These are phyloP conservation scores for Pseudomyrmex gracilis DNA, from an alignment of 1,140 invertebrate genomes.

Conservation along the genomic window DNA sequence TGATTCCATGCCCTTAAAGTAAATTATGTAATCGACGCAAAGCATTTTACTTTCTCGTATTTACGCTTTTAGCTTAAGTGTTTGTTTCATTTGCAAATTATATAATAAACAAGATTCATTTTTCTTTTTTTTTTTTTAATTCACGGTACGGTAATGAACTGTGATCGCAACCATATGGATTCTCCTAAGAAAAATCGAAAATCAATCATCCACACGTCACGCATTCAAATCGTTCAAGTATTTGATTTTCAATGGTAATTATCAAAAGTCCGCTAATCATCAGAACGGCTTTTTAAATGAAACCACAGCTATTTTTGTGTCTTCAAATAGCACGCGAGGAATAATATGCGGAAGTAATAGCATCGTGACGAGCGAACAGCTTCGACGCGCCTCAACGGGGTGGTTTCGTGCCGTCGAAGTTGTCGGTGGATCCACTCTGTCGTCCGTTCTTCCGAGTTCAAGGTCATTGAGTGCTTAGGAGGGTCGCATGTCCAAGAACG, in stretches of 20 bases:
- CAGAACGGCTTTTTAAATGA: slow-evolving; percentile 36
- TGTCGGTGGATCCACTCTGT: slow-evolving; percentile 68
- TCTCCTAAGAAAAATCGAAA: slow-evolving; percentile 11
- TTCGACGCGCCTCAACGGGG: slow-evolving; percentile 45
- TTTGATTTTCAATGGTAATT: slow-evolving; percentile 48
- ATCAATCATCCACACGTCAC: slow-evolving; percentile 38
- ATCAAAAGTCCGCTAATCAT: slow-evolving; percentile 52
- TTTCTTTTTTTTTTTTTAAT: too few species aligned
- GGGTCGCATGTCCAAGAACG: slow-evolving; percentile 73
- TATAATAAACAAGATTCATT: too few species aligned
- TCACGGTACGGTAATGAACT: not conserved
- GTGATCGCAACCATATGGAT: not conserved
- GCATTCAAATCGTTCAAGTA: slow-evolving; percentile 26
- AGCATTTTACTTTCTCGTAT: not conserved
- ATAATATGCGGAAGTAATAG: slow-evolving; percentile 51
- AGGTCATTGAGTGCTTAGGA: slow-evolving; percentile 41
- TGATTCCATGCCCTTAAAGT: not conserved
- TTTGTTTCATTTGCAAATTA: not conserved
- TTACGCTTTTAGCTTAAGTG: not conserved
- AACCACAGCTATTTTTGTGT: slow-evolving; percentile 29
- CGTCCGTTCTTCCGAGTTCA: slow-evolving; percentile 64
- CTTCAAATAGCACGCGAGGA: slow-evolving; percentile 33
- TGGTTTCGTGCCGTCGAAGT: slow-evolving; percentile 65
- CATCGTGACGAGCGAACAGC: slow-evolving; percentile 39
- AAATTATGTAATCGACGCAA: slow-evolving; percentile 14